phyloP scores from a whole-genome alignment of 2,797 vertebrate species.

The Cuniculus paca region DNA sequence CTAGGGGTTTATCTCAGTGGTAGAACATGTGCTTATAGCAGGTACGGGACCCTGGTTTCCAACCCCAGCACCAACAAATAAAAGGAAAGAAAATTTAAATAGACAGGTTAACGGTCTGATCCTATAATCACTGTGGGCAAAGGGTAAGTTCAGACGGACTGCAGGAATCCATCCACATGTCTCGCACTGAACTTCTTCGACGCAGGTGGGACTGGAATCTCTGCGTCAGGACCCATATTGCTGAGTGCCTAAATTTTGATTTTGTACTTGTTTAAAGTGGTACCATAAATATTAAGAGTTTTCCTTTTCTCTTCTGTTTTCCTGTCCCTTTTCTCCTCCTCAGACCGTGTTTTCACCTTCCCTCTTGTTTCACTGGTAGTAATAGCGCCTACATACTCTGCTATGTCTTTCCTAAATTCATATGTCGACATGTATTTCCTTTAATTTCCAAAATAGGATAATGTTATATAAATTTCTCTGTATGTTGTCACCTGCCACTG shows the following conservation, averaged over 20 bases:
- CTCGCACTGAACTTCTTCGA: not conserved
- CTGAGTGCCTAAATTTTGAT: constrained; percentile 1
- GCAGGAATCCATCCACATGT: not conserved
- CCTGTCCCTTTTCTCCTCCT: not conserved
- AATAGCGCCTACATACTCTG: not conserved
- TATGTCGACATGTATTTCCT: not conserved
- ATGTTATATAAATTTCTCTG: not conserved
- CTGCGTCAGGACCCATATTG: not conserved
- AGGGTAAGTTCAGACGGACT: not conserved
- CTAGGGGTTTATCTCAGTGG: not conserved
- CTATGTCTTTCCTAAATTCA: not conserved
- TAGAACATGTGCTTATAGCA: too few relatives aligned
- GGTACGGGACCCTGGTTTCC: not conserved
- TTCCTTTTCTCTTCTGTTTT: not conserved
- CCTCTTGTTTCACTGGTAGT: not conserved
- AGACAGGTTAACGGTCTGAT: not conserved
- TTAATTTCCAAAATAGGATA: constrained; percentile 16
- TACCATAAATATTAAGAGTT: not conserved
- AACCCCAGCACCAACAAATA: not conserved
- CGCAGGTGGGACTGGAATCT: not conserved
- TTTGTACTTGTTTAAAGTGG: not conserved
- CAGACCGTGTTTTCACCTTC: not conserved
- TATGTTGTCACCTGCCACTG: constrained; percentile 12
- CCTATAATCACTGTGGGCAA: not conserved
- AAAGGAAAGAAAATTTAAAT: not conserved